Conservation (phyloP, 2,888 invertebrate species). For the Limnephilus lunatus region DNA sequence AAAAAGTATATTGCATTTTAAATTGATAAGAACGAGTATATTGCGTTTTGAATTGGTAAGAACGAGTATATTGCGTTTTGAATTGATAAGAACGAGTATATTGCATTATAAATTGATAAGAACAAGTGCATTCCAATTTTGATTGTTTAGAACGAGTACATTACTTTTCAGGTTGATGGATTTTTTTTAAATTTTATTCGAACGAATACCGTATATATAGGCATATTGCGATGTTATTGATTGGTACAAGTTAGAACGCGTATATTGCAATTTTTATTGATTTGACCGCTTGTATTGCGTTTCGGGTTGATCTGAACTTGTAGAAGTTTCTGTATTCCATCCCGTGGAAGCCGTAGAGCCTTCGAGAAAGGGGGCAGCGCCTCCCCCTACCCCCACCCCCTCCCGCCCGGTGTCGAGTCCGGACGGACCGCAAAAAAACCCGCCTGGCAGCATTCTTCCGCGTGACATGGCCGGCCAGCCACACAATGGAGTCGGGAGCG, state of each 20-base stretch:
- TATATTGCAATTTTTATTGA: neutral
- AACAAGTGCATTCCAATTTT: too few relatives aligned
- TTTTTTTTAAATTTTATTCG: too few relatives aligned
- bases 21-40: neutral
- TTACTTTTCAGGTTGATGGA: too few relatives aligned
- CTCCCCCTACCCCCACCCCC: neutral
- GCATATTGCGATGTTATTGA: neutral
- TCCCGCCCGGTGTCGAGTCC: neutral
- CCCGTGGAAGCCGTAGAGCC: neutral
- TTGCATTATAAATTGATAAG: too few relatives aligned
- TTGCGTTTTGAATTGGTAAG: neutral
- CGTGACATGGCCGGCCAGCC: constrained; percentile 26
- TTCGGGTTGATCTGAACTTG: neutral
- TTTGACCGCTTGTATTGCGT: neutral
- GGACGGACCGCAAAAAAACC: constrained; percentile 49
- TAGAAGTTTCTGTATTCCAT: neutral
- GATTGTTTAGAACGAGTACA: too few relatives aligned
- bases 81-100: too few relatives aligned
- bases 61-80: neutral
- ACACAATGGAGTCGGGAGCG: constrained; percentile 8
- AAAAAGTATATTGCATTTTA: too few relatives aligned
- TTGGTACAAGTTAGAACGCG: neutral
- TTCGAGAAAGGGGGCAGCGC: neutral
- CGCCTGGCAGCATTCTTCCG: constrained; percentile 47
- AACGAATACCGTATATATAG: too few relatives aligned